A percentile compares a stretch with the other conserved stretches of the same genome.
phyloP scores from a whole-genome alignment of 2,113 vertebrate species.

The Hyla sarda region DNA sequence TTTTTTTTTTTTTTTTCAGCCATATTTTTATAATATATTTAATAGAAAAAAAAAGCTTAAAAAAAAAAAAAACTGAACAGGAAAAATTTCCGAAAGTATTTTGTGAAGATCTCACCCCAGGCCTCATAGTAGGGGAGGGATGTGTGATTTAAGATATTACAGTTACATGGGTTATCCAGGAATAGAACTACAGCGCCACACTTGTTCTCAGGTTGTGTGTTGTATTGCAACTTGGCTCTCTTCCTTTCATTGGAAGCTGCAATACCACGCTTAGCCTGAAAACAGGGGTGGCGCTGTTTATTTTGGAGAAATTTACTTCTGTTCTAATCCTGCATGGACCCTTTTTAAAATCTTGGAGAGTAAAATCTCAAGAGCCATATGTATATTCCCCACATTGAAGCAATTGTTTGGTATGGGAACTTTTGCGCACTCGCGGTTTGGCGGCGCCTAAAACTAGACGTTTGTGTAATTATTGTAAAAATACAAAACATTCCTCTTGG shows the following conservation, averaged over 20 bases:
- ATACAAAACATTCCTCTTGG: neutral
- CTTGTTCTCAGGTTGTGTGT: too few species aligned
- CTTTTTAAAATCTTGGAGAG: neutral
- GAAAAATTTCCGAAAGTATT: neutral
- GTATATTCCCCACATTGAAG: neutral
- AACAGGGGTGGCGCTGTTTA: too few species aligned
- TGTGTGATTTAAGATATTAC: too few species aligned
- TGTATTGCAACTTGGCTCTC: too few species aligned
- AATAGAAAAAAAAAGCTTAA: constrained; percentile 17
- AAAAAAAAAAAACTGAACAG: constrained; percentile 16
- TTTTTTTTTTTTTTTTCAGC: constrained; percentile 56
- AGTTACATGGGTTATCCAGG: too few species aligned
- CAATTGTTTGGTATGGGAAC: too few species aligned
- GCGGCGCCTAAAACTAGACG: neutral
- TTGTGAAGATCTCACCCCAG: neutral
- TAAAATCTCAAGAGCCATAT: neutral
- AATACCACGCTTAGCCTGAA: too few species aligned
- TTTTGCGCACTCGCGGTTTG: too few species aligned
- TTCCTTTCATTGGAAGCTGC: too few species aligned
- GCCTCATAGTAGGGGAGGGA: neutral
- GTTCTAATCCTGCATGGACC: too few species aligned
- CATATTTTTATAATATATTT: constrained; percentile 69
- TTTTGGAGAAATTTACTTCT: too few species aligned
- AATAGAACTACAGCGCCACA: too few species aligned
- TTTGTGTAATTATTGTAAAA: neutral